Base-by-base conservation (phyloP, 1,140 invertebrate species). In the Drosophila micromelanica region DNA sequence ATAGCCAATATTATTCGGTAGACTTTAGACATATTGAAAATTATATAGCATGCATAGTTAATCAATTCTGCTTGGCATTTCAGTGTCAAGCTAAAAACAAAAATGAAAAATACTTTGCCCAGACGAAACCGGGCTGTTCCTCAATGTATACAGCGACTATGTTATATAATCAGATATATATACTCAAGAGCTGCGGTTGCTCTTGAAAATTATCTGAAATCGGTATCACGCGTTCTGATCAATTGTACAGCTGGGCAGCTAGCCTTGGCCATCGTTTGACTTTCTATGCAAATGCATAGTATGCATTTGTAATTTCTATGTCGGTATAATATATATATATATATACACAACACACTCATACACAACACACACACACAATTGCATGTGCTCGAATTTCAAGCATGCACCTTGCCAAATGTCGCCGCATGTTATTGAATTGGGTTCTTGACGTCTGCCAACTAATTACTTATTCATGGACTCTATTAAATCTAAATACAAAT, bases 181-280 rank as follows among this genome's bases (percentile, higher is more conserved):
- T 35, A 35, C 32, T 40, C n/a, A 5, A 40, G 38, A 40, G 6
- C 15, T 63, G 11, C n/a, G 51, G 46, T 61, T 73, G 79, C 69
- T 71, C 61, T 78, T 78, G 75, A 81, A 72, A 71, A 45, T 74
- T 63, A 64, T 62, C 45, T 32, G 11, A 48, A 40, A 73, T 72
- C 64, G 65, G 43, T 65, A 81, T 73, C 73, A 73, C 76, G 69
- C 79, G 48, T 64, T 71, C 49, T 67, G 76, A 76, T 81, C 79
- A 78, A 73, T 75, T 35, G 68, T 76, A 55, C 61, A 71, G 23
- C 35, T 62, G 57, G 27, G 38, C 9, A 15, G 11, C 15, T 63
- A 56, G 61, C 78, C 73, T 80, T 81, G 75, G 49, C 65, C 56
- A 48, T 23, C 42, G 42, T 52, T 75, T 75, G 68, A 76, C 40